Conservation (phyloP, 30 jellyfish, hydroid and myxozoan species). For the Turritopsis dohrnii region DNA sequence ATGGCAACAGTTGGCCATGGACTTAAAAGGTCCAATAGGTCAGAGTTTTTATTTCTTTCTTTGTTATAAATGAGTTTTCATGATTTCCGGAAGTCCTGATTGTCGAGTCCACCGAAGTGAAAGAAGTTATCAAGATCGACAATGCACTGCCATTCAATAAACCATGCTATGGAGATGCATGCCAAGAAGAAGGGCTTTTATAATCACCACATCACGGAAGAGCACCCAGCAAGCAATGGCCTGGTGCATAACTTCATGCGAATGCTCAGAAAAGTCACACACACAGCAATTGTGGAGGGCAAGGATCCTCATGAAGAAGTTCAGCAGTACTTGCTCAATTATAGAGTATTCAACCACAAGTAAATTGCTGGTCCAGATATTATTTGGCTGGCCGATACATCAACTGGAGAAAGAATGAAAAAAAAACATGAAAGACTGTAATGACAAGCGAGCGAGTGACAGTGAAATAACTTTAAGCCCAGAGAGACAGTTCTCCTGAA, state of each 20-base stretch:
- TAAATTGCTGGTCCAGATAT: too few species aligned
- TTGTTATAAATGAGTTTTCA: neutral
- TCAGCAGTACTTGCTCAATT: neutral
- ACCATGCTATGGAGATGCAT: neutral
- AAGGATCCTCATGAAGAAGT: neutral
- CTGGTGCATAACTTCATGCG: neutral
- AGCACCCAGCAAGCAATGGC: neutral
- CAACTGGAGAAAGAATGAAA: too few species aligned
- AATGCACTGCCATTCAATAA: neutral
- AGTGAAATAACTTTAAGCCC: too few species aligned
- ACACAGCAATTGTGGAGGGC: neutral
- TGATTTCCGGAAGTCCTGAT: neutral
- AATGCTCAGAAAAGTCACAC: neutral
- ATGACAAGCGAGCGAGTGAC: too few species aligned
- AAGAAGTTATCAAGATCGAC: neutral
- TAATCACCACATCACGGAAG: neutral
- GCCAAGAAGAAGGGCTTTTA: neutral
- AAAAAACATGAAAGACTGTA: neutral
- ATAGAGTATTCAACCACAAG: too few species aligned
- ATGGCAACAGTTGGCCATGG: neutral
- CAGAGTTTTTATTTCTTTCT: neutral
- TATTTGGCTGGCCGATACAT: too few species aligned
- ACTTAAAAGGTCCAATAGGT: neutral
- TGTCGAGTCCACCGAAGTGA: neutral
- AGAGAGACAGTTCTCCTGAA: neutral